These are phyloP conservation scores for Astreopora myriophthalma DNA, from an alignment of 64 coral and sea anemone species.

Conservation along the genomic window DNA sequence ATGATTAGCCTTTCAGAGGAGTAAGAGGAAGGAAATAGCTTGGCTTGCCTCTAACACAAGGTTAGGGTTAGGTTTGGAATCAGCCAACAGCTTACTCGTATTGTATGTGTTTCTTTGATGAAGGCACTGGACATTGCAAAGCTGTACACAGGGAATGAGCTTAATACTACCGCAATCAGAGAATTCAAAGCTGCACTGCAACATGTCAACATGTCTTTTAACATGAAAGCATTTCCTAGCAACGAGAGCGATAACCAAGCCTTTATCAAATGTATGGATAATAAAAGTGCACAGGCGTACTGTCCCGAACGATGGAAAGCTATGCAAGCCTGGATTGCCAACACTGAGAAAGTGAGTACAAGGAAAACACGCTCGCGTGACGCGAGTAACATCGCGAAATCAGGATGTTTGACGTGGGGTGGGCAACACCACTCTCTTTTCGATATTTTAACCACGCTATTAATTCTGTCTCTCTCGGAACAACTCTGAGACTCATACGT, in stretches of 20 bases:
- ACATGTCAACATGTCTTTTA: slow-evolving; percentile 22
- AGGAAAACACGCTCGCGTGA: neutral
- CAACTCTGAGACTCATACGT: no score
- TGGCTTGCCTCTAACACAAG: no score
- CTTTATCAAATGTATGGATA: slow-evolving; percentile 15
- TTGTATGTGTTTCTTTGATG: neutral
- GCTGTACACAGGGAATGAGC: neutral
- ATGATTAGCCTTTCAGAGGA: no score
- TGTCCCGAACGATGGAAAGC: slow-evolving; percentile 57
- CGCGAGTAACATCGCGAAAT: no score
- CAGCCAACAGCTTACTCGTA: neutral
- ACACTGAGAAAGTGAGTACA: neutral
- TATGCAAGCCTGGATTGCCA: slow-evolving; percentile 19
- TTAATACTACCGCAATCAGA: neutral
- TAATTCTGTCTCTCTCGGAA: no score
- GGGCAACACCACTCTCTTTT: no score
- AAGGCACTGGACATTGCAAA: slow-evolving; percentile 45
- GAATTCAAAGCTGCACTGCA: neutral
- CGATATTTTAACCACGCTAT: no score
- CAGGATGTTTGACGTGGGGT: no score
- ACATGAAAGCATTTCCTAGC: slow-evolving; percentile 31
- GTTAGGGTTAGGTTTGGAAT: no score
- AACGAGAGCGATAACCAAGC: slow-evolving; percentile 43
- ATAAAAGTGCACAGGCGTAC: slow-evolving; percentile 17
- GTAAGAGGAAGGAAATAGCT: no score